Evolutionary conservation across 2,797 vertebrate genomes (phyloP).

Genomic region (Poeciliopsis turneri): DNA sequence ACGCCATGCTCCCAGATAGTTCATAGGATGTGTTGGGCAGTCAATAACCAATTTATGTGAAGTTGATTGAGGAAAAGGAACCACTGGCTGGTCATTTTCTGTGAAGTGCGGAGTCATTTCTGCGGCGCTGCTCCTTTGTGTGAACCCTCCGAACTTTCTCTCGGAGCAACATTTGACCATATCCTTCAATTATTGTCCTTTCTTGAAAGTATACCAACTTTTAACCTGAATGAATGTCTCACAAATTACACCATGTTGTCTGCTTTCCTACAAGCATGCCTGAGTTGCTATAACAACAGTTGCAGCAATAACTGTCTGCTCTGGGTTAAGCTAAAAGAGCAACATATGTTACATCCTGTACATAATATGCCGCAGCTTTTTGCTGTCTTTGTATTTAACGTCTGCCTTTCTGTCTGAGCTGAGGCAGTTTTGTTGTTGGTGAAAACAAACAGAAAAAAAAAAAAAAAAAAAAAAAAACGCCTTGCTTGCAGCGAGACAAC

Average conservation of each 20-base stretch:
- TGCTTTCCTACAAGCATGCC: slow-evolving; percentile 49
- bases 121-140: slow-evolving; percentile 8
- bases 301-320: slow-evolving; percentile 69
- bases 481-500: background rate
- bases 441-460: background rate
- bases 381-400: slow-evolving; percentile 4
- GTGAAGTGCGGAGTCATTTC: slow-evolving; percentile 17
- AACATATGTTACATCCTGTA: slow-evolving; percentile 48
- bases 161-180: background rate
- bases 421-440: slow-evolving; percentile 1
- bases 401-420: slow-evolving; percentile 6
- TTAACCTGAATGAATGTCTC: slow-evolving; percentile 42
- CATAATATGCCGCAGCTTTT: slow-evolving; percentile 9
- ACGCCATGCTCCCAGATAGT: slow-evolving; percentile 45
- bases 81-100: slow-evolving; percentile 31
- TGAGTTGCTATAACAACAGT: slow-evolving; percentile 77
- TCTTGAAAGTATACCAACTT: slow-evolving; percentile 12
- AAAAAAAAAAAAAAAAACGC: no score
- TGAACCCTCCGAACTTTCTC: slow-evolving; percentile 3
- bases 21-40: slow-evolving; percentile 59
- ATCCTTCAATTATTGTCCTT: background rate
- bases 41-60: slow-evolving; percentile 76
- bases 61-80: slow-evolving; percentile 59
- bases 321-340: slow-evolving; percentile 66
- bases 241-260: slow-evolving; percentile 33